Conservation (phyloP, 2,113 vertebrate genomes). For the Gasterosteus nipponicus region DNA sequence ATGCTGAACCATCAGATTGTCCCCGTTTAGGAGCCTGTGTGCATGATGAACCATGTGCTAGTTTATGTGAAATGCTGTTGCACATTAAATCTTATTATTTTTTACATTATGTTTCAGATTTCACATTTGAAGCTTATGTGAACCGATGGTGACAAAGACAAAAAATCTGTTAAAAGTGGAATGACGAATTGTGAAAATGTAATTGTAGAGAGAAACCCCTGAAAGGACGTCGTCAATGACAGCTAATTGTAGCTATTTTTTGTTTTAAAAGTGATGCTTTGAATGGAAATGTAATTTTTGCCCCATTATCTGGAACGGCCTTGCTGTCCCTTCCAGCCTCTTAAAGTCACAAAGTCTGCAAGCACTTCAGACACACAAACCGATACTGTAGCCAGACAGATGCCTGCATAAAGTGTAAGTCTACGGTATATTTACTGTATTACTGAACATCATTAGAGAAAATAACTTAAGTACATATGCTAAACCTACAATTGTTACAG, state of each 20-base stretch:
- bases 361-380: constrained; percentile 16
- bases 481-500: constrained; percentile 71
- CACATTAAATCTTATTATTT: not conserved
- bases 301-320: constrained; percentile 10
- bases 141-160: not conserved
- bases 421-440: constrained; percentile 55
- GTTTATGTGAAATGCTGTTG: not conserved
- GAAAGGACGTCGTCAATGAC: not conserved
- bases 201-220: not conserved
- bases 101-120: not conserved
- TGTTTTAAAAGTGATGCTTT: not conserved
- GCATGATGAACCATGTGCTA: not conserved
- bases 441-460: constrained; percentile 67
- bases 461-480: constrained; percentile 81
- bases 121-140: not conserved
- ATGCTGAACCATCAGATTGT: not conserved
- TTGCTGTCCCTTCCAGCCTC: constrained; percentile 14
- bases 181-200: not conserved
- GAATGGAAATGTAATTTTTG: not conserved
- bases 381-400: constrained; percentile 36
- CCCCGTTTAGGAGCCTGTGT: not conserved
- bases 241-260: constrained; percentile 1
- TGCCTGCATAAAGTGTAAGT: constrained; percentile 24
- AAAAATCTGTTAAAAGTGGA: not conserved
- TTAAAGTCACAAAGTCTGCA: constrained; percentile 15